Base-by-base conservation (phyloP, 2,797 vertebrate species). In the Distichodus sexfasciatus region DNA sequence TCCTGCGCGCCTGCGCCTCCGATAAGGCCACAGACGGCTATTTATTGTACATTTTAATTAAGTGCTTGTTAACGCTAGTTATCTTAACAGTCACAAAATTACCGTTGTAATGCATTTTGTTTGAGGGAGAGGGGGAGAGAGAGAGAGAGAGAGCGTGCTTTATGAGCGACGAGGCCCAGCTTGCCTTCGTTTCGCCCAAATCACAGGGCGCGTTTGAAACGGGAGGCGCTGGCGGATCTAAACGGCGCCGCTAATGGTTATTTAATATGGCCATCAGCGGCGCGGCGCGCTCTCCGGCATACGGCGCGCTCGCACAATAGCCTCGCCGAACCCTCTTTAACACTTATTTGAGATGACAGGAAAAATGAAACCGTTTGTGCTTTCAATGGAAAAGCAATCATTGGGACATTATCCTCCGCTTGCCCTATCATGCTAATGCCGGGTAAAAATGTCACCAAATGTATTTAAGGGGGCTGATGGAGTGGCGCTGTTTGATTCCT, bases 301-400 rank as follows among this genome's bases (percentile, higher is more conserved):
- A 97, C 93, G 94, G 96, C 92, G 90, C 78, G 90, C 80, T 91
- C 90, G 93, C 95, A 97, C 95, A 96, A 96, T 95, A 94, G 94
- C 94, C 69, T 94, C 97, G 94, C 70, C 94, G 94, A 96, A 95
- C 92, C 94, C 94, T 98, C 97, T 97, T 98, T 98, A 99, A 99
- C 96, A 97, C 95, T 99, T 99, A 99, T 99, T 98, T 97, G 97
- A 99, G 95, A 96, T 98, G 97, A 98, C 97, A 99, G 96, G 96
- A 98, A 98, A 99, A 99, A 98, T 99, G 97, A 99, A 98, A 98
- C 94, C 95, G 95, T 98, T 99, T 98, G 96, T 97, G 97, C 95
- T 97, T 97, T 95, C 96, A 97, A 98, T 99, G 95, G 96, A 97
- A 99, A 98, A 98, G 96, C 96, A 99, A 98, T 99, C 97, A 99